Evolutionary conservation across 2,888 invertebrate genomes (phyloP), one percentile per base, ranked within the genome.

Genomic region (Thymelicus lineola): DNA sequence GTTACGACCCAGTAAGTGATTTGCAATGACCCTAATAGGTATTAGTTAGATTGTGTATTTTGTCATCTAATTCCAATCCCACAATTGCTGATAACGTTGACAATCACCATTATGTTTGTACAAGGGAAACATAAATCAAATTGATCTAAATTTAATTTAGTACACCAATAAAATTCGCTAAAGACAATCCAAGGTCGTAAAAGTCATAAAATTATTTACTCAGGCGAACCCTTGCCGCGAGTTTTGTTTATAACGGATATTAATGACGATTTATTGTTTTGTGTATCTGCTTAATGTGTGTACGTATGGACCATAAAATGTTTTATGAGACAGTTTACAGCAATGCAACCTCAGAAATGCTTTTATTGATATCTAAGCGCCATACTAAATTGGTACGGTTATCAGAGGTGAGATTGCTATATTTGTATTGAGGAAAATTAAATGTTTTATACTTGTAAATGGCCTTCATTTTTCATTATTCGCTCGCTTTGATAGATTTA

Each of bases 201-300:
- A 82, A 80, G 89, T 88, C 89, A 81, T 84, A 84, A 87, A 86
- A 85, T 89, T 89, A 91, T 91, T 90, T 88, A 90, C 84, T 83
- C 79, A 79, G 76, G 77, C 77, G 82, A 87, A 87, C 87, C 86
- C 83, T 87, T 86, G 83, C 82, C 79, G 72, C 75, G 80, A 80
- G 82, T 86, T 88, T 88, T 87, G 86, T 89, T 90, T 89, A 86
- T 87, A 86, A 81, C 83, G 75, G 80, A 79, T 85, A 86, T 86
- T 89, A 88, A 86, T 85, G 81, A 86, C 91, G 90, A 93, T 92
- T 92, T 91, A 91, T 91, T 85, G 80, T 82, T 83, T 85, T 86
- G 86, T 83, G 84, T 89, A 87, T 89, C 85, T 86, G 82, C 86
- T 87, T 90, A 90, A 91, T 90, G 89, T 88, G 87, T 90, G 89